Evolutionary conservation across 2,888 invertebrate genomes (phyloP).

Genomic region (Perizoma flavofasciatum): DNA sequence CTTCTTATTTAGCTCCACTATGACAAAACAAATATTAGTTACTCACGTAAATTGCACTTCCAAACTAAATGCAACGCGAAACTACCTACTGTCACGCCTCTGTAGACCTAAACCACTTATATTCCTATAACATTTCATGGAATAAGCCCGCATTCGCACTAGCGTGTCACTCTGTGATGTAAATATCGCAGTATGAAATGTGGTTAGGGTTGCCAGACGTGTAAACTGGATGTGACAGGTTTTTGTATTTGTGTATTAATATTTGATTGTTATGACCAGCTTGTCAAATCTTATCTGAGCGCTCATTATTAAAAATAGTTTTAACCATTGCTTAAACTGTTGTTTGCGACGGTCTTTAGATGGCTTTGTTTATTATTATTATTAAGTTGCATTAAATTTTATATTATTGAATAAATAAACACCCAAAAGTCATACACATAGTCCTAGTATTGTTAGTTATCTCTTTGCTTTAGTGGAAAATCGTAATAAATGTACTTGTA

Average conservation of each 20-base stretch:
- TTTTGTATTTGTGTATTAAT: background rate
- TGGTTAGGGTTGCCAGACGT: slow-evolving; percentile 18
- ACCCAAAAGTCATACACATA: no score
- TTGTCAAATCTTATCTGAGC: no score
- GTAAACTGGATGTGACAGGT: slow-evolving; percentile 1
- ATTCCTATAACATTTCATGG: slow-evolving; percentile 16
- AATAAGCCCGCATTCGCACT: slow-evolving; percentile 18
- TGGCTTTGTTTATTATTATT: no score
- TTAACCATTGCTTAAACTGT: no score
- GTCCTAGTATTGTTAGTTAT: no score
- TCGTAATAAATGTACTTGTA: no score
- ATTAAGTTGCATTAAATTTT: no score
- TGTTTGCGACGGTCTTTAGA: no score
- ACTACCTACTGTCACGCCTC: background rate
- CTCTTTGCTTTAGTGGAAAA: no score
- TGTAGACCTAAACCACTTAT: slow-evolving; percentile 1
- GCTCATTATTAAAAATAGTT: no score
- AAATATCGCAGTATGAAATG: slow-evolving; percentile 32
- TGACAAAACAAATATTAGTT: background rate
- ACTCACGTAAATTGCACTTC: slow-evolving; percentile 14
- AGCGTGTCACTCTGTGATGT: slow-evolving; percentile 19
- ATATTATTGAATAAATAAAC: no score
- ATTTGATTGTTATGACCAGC: no score
- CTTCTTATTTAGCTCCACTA: background rate
- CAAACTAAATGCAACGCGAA: slow-evolving; percentile 16